Evolutionary conservation across 2,113 vertebrate species (phyloP), one percentile per base, ranked within the genome.

Genomic region (Cyrtonyx montezumae): DNA sequence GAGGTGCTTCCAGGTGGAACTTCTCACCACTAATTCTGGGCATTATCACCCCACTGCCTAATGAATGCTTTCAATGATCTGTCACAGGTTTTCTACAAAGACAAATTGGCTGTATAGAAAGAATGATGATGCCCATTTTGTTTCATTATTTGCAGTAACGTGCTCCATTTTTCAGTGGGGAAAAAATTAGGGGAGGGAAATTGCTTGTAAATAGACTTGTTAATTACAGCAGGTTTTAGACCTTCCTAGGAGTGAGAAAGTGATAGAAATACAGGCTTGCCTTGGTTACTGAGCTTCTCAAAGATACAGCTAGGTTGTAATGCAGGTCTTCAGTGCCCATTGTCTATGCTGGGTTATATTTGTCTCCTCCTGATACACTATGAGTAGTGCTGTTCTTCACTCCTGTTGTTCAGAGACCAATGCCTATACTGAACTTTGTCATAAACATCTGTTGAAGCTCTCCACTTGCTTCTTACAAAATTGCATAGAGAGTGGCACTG

Each of bases 121-220:
- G 97, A 98, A 73, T 95, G 95, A 98, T 98, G 96, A 87, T 45
- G 81, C 84, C 86, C 71, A 93, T 97, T 98, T 96, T 65, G 82
- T 91, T 97, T 97, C 95, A 96, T 98, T 97, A 97, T 97, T 78
- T 53, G 77, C 87, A 83, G 83, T 94, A 95, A 96, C 89, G 66
- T 75, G 83, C 94, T 97, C 91, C 87, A 96, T 97, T 97, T 97
- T 97, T 97, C 97, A 97, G 91, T 79, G 61, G 42, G 51, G 59
- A 21, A 25, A 6, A 30, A 87, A 65, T 48, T 43, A 74, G 46
- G 55, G 32, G 84, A 91, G 28, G 69, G 59, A 45, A 95, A 70
- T 89, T 89, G 83, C 68, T 56, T 95, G 80, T 87, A 95, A 92
- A 85, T 81, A 95, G 87, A 87, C 86, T 92, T 95, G 74, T 94